Evolutionary conservation across 2,888 invertebrate species (phyloP).

Genomic region (Heteromyza rotundicornis): DNA sequence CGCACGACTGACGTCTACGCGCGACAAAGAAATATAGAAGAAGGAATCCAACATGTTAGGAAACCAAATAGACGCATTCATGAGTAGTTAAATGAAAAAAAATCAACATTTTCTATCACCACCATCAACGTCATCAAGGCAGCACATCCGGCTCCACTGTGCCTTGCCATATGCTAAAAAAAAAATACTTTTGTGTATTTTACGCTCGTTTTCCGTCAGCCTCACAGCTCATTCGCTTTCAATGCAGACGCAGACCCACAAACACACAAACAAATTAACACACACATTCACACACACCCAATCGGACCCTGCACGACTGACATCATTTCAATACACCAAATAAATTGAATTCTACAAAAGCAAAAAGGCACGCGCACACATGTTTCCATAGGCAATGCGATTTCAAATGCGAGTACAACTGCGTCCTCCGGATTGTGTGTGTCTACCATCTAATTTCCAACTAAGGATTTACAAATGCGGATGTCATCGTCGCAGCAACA

Average conservation of each 20-base stretch:
- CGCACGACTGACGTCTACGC: background rate
- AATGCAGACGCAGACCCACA: background rate
- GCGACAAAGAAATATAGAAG: background rate
- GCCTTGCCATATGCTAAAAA: too few species aligned
- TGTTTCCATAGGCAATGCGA: too few species aligned
- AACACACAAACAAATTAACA: background rate
- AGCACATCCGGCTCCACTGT: too few species aligned
- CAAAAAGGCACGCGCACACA: too few species aligned
- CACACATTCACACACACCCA: background rate
- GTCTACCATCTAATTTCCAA: background rate
- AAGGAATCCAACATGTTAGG: too few species aligned
- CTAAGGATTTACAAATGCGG: background rate
- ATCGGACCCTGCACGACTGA: too few species aligned
- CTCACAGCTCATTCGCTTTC: background rate
- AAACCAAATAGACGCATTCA: too few species aligned
- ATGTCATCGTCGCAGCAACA: background rate
- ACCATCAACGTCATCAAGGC: too few species aligned
- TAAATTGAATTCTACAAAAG: background rate
- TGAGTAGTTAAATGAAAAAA: too few species aligned
- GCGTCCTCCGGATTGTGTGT: background rate
- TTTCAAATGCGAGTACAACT: too few species aligned
- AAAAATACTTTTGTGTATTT: background rate
- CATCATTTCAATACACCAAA: too few species aligned
- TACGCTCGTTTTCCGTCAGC: background rate
- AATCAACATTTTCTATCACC: too few species aligned